These are phyloP conservation scores for Limenitis camilla DNA, from an alignment of 2,888 invertebrate genomes.

Conservation along the genomic window DNA sequence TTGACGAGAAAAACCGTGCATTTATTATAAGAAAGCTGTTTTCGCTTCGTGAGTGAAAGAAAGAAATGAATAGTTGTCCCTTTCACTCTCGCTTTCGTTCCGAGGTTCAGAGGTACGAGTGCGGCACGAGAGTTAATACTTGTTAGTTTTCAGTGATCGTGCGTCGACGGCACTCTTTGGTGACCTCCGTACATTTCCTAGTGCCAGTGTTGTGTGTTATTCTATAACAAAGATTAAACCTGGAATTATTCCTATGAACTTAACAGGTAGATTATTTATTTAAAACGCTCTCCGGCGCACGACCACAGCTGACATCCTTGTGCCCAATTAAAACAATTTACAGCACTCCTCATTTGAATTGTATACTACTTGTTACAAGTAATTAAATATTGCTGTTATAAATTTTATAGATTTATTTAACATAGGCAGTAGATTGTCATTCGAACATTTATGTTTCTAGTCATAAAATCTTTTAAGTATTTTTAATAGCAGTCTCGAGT, in stretches of 20 bases:
- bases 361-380: conserved; percentile 36
- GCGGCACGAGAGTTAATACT: conserved; percentile 47
- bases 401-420: too few relatives aligned
- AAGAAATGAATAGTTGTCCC: conserved; percentile 64
- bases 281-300: conserved; percentile 23
- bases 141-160: conserved; percentile 67
- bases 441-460: too few relatives aligned
- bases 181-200: conserved; percentile 59
- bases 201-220: conserved; percentile 57
- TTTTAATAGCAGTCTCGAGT: too few relatives aligned
- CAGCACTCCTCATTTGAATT: conserved; percentile 55
- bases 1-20: conserved; percentile 23
- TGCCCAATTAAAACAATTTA: conserved; percentile 67
- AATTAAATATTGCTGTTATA: not conserved
- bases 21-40: conserved; percentile 36
- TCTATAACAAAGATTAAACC: conserved; percentile 15
- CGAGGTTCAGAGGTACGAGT: conserved; percentile 38
- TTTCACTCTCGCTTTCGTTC: conserved; percentile 64
- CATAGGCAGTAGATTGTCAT: too few relatives aligned
- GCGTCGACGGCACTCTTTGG: conserved; percentile 63
- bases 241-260: conserved; percentile 7
- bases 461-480: too few relatives aligned
- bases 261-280: conserved; percentile 23
- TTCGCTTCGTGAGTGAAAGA: conserved; percentile 52
- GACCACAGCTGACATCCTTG: conserved; percentile 60